These are phyloP conservation scores for Acrocephalus scirpaceus DNA, from an alignment of 2,797 vertebrate genomes.

Conservation along the genomic window DNA sequence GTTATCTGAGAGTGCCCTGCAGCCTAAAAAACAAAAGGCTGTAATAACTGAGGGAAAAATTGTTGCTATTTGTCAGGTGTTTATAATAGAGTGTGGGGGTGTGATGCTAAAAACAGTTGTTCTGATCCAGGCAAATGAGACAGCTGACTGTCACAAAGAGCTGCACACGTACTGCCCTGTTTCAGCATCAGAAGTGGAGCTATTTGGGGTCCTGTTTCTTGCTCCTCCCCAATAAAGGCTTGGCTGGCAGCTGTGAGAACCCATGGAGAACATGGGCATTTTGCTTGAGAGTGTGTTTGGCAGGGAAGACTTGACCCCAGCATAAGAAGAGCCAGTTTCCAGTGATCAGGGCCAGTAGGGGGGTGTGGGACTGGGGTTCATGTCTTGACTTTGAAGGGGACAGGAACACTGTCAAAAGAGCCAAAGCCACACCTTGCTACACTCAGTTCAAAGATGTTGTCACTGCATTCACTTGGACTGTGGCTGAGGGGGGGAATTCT, in stretches of 20 bases:
- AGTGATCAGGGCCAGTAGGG: accelerated
- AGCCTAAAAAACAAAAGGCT: not conserved
- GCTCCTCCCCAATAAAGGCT: accelerated
- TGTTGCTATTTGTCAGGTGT: not conserved
- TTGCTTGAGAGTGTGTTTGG: not conserved
- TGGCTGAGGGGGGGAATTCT: not conserved
- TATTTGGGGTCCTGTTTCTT: not conserved
- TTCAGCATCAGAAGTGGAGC: not conserved
- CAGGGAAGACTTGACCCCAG: not conserved
- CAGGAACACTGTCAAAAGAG: too few relatives aligned
- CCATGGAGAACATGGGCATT: not conserved
- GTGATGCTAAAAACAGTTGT: not conserved
- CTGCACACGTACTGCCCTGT: not conserved
- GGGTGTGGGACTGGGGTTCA: not conserved
- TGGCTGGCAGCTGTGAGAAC: not conserved
- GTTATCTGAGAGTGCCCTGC: not conserved
- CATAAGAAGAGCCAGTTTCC: not conserved
- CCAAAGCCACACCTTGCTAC: too few relatives aligned
- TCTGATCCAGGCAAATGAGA: not conserved
- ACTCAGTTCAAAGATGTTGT: not conserved
- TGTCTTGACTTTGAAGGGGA: not conserved
- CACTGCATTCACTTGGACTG: not conserved
- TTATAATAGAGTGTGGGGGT: not conserved
- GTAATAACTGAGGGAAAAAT: not conserved
- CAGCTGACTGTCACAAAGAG: not conserved